These are phyloP conservation scores for Conus canariensis DNA, from an alignment of 2,888 invertebrate species.

Conservation along the genomic window DNA sequence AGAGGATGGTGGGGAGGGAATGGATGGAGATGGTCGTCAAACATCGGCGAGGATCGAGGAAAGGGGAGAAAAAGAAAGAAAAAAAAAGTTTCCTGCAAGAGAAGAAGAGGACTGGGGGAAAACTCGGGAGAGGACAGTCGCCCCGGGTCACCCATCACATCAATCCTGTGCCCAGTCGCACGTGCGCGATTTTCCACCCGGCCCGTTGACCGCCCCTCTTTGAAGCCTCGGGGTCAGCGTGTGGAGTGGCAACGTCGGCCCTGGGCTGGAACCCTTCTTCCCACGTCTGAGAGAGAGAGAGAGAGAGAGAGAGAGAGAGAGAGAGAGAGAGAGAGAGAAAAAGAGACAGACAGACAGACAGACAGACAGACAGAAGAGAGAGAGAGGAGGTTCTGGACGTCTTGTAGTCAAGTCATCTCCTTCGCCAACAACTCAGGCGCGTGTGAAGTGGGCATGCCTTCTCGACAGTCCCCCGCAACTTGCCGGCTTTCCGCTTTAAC, in stretches of 20 bases:
- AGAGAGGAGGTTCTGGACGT: not conserved
- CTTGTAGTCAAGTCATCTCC: not conserved
- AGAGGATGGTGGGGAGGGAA: not conserved
- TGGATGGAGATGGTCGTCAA: not conserved
- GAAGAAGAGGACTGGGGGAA: not conserved
- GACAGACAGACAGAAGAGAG: not conserved
- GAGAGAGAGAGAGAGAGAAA: no score
- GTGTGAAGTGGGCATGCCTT: not conserved
- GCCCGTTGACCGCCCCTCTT: not conserved
- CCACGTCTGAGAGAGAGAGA: not conserved
- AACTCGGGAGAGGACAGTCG: not conserved
- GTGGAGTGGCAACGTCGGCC: conserved; percentile 17
- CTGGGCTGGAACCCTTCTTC: not conserved
- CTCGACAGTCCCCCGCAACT: not conserved
- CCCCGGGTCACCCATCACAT: conserved; percentile 8
- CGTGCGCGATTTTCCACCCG: conserved; percentile 23
- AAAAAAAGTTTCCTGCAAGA: not conserved
- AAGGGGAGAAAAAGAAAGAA: not conserved
- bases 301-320: not conserved
- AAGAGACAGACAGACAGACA: not conserved
- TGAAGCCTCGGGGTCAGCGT: conserved; percentile 6
- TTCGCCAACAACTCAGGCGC: not conserved
- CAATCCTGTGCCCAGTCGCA: conserved; percentile 14
- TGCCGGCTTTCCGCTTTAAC: not conserved
- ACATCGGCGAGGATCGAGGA: not conserved